These are phyloP conservation scores for Phodopus roborovskii DNA, from an alignment of 2,113 vertebrate genomes.

Conservation along the genomic window DNA sequence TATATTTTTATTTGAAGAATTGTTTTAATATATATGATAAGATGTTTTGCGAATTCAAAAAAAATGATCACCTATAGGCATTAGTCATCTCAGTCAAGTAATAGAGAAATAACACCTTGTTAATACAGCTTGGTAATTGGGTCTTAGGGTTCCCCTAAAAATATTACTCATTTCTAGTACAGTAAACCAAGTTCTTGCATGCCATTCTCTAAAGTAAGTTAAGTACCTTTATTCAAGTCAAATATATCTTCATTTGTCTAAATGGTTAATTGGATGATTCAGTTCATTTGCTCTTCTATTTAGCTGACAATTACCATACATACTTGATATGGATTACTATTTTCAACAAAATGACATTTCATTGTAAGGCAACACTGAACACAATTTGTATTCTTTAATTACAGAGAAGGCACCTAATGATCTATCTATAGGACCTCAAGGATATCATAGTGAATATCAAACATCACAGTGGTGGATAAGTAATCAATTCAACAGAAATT, in stretches of 20 bases:
- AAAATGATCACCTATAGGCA: background rate
- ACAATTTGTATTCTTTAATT: slow-evolving; percentile 69
- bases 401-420: slow-evolving; percentile 47
- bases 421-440: background rate
- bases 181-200: background rate
- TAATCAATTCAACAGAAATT: background rate
- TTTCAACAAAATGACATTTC: slow-evolving; percentile 72
- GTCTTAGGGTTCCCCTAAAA: background rate
- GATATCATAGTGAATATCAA: slow-evolving; percentile 25
- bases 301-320: slow-evolving; percentile 65
- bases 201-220: slow-evolving; percentile 27
- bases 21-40: slow-evolving; percentile 33
- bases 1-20: background rate
- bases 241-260: slow-evolving; percentile 61
- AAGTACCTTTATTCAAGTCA: slow-evolving; percentile 32
- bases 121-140: background rate
- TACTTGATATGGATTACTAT: slow-evolving; percentile 47
- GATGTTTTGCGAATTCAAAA: background rate
- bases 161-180: slow-evolving; percentile 36
- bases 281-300: slow-evolving; percentile 69
- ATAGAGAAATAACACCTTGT: slow-evolving; percentile 7
- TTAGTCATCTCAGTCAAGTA: slow-evolving; percentile 31
- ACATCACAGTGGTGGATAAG: background rate
- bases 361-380: slow-evolving; percentile 65
- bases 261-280: slow-evolving; percentile 65